Base-by-base conservation (phyloP, 2,797 vertebrate genomes). In the Miopithecus talapoin region DNA sequence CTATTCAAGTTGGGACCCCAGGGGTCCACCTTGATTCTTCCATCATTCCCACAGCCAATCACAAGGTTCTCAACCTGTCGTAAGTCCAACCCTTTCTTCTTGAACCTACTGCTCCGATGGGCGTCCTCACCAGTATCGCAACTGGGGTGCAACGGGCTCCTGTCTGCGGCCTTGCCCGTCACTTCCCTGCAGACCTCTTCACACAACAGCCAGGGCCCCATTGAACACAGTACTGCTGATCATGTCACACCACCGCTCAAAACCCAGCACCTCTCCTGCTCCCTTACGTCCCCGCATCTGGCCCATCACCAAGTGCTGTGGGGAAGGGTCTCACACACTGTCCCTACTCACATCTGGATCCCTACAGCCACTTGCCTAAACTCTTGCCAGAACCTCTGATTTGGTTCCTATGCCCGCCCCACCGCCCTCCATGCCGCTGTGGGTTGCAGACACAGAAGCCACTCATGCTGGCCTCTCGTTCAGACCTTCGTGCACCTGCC, bases 401-500 rank as follows among this genome's bases (percentile, higher is more conserved):
- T 22, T 19, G 68, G 53, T 2, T 22, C 33, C 2, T 0, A 39
- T 8, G 17, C 7, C 41, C 10, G 2, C 2, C 53, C 33, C 17
- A 13, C 59, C 0, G 1, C 39, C 6, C 4, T 17, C n/a, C 26
- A n/a, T 6, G 21, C 24, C 2, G 17, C 28, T 50, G 3, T 4
- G 22, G 16, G 30, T 22, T 57, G 1, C 0, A 33, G 48, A 28
- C 59, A 36, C 10, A 21, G 24, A 24, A 10, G 13, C n/a, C 13
- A 50, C 17, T 5, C 9, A 4, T 0, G 21, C 33, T 0, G 13
- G 8, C 8, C 12, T 12, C 17, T 4, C 9, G 24, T 36, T 17
- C 0, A 9, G 41, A 21, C 10, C 41, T 4, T 19, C 1, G 21
- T 5, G 4, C 14, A 39, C 46, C 4, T 5, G 14, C 19, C 8